Evolutionary conservation across 1,140 invertebrate species (phyloP), one percentile per base, ranked within the genome.

Genomic region (Lepidostoma basale): DNA sequence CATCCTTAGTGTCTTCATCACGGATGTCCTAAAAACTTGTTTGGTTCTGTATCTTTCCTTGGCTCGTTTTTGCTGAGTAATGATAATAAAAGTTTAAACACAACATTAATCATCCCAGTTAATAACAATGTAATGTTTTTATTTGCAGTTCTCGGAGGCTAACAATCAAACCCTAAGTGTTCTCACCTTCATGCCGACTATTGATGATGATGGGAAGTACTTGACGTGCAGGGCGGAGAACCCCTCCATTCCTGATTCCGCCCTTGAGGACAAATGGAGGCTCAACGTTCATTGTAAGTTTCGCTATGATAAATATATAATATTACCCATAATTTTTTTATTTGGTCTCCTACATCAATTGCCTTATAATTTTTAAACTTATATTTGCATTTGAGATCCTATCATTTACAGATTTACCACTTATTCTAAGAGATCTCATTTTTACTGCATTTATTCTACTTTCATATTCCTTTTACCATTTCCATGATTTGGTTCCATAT

Each of bases 211-310:
- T 76, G 92, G 91, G 49, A 93, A 93, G 82, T 90, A 90, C 81
- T 88, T 95, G 79, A 93, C 92, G 56, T 96, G 93, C 80, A 84
- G 91, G 62, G 92, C 92, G 45, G 92, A 95, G 82, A 96, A 96
- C 85, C 89, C 91, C 73, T 85, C 85, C 76, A 92, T 96, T 76
- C 86, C 87, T 16, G 88, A 89, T 78, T 93, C 91, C 73, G 87
- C 88, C 42, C 86, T 94, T 30, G 92, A 95, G 80, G 92, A 95
- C 78, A 90, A 89, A 83, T 91, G 89, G 89, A 81, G 86, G 68
- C 84, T 91, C 70, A 89, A 90, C 77, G 89, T 91, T 72, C 88
- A 90, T 76, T 91, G 89, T 89, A 83, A 90, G 87, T 87, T 68
- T 36, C 33, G 33, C 5, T 36, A n/a, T 12, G 14, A n/a, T 2